phyloP scores from a whole-genome alignment of 2,888 invertebrate species.

The Pseudococcus jackbeardsleyi region DNA sequence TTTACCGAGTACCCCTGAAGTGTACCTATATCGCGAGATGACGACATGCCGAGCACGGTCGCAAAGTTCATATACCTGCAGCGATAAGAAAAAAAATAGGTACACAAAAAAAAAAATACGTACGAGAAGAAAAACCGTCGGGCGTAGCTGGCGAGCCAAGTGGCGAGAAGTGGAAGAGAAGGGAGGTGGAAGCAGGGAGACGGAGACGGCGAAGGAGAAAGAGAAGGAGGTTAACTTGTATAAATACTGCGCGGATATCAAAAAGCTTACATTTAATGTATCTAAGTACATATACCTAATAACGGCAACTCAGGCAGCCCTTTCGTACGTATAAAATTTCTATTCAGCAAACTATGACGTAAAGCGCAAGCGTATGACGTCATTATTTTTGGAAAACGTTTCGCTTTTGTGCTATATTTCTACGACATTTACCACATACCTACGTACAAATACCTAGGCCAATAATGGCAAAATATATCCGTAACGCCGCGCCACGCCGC shows the following conservation, averaged over 20 bases:
- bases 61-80: constrained; percentile 18
- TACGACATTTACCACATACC: neutral
- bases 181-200: neutral
- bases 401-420: neutral
- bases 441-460: constrained; percentile 2
- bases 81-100: constrained; percentile 32
- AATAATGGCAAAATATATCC: neutral
- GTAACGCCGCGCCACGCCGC: neutral
- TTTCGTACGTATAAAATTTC: neutral
- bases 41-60: neutral
- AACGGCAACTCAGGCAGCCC: neutral
- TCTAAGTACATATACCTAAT: constrained; percentile 3
- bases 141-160: neutral
- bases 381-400: constrained; percentile 30
- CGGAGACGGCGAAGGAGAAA: neutral
- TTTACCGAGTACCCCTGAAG: neutral
- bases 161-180: neutral
- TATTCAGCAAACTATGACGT: constrained; percentile 37
- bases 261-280: constrained; percentile 29
- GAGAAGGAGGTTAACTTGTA: neutral
- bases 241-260: constrained; percentile 26
- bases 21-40: neutral
- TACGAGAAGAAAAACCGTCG: neutral
- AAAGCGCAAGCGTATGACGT: constrained; percentile 33
- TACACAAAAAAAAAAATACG: neutral